Conservation (phyloP, 2,888 invertebrate genomes). For the Meta bourneti region DNA sequence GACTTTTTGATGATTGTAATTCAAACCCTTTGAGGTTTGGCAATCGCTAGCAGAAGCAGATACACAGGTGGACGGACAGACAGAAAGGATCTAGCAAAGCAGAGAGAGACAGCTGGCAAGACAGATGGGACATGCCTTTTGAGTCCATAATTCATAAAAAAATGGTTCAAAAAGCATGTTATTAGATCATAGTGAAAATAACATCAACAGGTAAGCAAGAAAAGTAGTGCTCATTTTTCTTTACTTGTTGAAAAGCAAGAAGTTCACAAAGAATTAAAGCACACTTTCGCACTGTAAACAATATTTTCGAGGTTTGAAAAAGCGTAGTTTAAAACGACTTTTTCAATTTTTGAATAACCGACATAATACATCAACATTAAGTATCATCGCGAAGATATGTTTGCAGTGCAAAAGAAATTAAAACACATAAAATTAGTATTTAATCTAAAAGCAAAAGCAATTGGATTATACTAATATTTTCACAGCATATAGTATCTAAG, state of each 20-base stretch:
- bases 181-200: background rate
- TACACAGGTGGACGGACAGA: slow-evolving; percentile 23
- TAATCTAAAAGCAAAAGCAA: slow-evolving; percentile 45
- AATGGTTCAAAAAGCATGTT: slow-evolving; percentile 43
- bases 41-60: background rate
- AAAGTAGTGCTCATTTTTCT: slow-evolving; percentile 71
- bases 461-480: slow-evolving; percentile 14
- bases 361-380: background rate
- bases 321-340: background rate
- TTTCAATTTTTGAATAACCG: background rate
- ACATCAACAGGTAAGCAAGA: slow-evolving; percentile 31
- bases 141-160: slow-evolving; percentile 18
- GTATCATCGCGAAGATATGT: slow-evolving; percentile 7
- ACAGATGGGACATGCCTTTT: slow-evolving; percentile 38
- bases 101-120: slow-evolving; percentile 20
- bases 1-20: background rate
- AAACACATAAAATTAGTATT: slow-evolving; percentile 45
- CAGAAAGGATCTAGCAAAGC: slow-evolving; percentile 40
- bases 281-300: slow-evolving; percentile 41
- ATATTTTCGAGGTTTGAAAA: slow-evolving; percentile 6
- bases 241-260: slow-evolving; percentile 28
- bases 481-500: slow-evolving; percentile 35
- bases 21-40: slow-evolving; percentile 68
- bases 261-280: slow-evolving; percentile 17
- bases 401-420: slow-evolving; percentile 47